A percentile compares a stretch with the other conserved stretches of the same genome.
phyloP scores from a whole-genome alignment of 2,113 vertebrate genomes.

The Rhinogobius similis region DNA sequence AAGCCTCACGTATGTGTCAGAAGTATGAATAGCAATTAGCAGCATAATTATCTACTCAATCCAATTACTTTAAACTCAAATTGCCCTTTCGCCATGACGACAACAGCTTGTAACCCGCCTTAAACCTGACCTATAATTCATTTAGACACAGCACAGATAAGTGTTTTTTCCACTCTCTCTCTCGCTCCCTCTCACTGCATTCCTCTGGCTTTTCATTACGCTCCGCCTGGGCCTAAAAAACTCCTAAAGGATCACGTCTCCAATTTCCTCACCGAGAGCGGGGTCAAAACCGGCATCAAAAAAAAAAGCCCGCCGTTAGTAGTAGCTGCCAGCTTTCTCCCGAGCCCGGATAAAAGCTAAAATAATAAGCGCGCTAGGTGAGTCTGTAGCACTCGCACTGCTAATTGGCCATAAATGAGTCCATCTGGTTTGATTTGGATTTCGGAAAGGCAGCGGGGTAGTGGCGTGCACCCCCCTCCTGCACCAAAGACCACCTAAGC shows the following conservation, averaged over 20 bases:
- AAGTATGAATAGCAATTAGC: background rate
- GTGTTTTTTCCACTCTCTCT: background rate
- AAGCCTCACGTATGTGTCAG: background rate
- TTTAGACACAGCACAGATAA: conserved; percentile 12
- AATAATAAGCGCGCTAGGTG: conserved; percentile 61
- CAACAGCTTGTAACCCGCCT: background rate
- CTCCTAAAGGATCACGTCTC: conserved; percentile 22
- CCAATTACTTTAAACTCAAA: background rate
- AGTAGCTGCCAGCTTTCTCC: conserved; percentile 50
- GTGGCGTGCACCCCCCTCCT: conserved; percentile 31
- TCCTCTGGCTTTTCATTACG: conserved; percentile 20
- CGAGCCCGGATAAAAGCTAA: conserved; percentile 60
- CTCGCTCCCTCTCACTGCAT: background rate
- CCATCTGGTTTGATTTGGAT: conserved; percentile 78
- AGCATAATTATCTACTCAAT: background rate
- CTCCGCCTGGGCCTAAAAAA: conserved; percentile 9
- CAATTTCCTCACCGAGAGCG: conserved; percentile 27
- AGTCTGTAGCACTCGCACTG: conserved; percentile 63
- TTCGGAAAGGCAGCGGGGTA: conserved; percentile 52
- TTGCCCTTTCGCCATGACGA: background rate
- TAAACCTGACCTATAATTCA: background rate
- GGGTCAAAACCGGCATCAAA: conserved; percentile 50
- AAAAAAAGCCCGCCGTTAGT: conserved; percentile 19
- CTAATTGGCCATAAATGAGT: conserved; percentile 79
- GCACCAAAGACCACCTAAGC: conserved; percentile 62